phyloP scores from a whole-genome alignment of 2,113 vertebrate genomes.

The Charadrius vociferus region DNA sequence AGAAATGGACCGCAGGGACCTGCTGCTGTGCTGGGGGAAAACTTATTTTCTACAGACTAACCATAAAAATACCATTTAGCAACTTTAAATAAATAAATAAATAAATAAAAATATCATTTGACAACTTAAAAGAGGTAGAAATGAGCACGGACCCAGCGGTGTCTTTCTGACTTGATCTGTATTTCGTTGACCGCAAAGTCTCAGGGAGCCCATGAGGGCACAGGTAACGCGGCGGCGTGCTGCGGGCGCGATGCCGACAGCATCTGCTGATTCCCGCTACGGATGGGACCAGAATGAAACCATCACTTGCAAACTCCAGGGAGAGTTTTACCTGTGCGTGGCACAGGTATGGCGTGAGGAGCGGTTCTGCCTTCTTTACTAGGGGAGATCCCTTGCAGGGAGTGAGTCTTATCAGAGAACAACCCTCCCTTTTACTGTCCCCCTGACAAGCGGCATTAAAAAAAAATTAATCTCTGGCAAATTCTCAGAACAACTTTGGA shows the following conservation, averaged over 20 bases:
- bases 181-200: not conserved
- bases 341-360: not conserved
- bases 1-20: not conserved
- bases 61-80: not conserved
- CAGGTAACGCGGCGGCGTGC: fast-evolving
- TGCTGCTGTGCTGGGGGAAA: not conserved
- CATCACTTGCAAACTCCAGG: not conserved
- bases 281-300: not conserved
- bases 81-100: not conserved
- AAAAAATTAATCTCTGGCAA: conserved; percentile 2
- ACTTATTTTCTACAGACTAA: not conserved
- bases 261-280: not conserved
- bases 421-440: not conserved
- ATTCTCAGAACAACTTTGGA: conserved; percentile 13
- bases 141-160: fast-evolving
- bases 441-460: not conserved
- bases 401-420: not conserved
- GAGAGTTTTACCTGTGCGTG: fast-evolving
- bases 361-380: not conserved
- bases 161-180: not conserved
- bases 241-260: not conserved
- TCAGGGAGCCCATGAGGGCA: not conserved
- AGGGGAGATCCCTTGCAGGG: not conserved
- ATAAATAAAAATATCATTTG: not conserved
- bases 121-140: not conserved